Percentiles rank a stretch among this genome's conserved stretches.
phyloP scores from a whole-genome alignment of 2,113 vertebrate species.

The Oreotragus oreotragus region DNA sequence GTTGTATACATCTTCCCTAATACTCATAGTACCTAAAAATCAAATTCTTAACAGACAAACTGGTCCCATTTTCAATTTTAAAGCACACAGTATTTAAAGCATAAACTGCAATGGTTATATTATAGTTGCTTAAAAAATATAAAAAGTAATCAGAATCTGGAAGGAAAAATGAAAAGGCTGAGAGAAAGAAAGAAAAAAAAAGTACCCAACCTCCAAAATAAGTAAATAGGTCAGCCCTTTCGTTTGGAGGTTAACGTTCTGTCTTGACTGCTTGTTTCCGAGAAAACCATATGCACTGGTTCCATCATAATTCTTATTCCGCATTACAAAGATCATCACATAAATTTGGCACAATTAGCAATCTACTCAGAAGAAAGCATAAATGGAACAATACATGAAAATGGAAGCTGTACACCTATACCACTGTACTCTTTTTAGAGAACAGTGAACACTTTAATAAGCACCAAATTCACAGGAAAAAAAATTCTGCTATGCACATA shows the following conservation, averaged over 20 bases:
- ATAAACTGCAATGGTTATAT: constrained; percentile 58
- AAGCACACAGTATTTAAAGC: constrained; percentile 66
- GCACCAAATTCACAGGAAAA: constrained; percentile 59
- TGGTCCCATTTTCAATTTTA: constrained; percentile 68
- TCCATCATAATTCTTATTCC: constrained; percentile 19
- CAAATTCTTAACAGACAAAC: constrained; percentile 66
- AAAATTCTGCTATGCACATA: constrained; percentile 19
- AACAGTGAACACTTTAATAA: constrained; percentile 54
- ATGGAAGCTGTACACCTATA: constrained; percentile 38
- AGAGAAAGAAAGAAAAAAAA: constrained; percentile 34
- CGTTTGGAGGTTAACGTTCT: constrained; percentile 44
- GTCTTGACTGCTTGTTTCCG: constrained; percentile 18
- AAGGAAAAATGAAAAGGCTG: constrained; percentile 5
- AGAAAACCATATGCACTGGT: constrained; percentile 30
- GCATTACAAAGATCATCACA: constrained; percentile 27
- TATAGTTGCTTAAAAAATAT: constrained; percentile 46
- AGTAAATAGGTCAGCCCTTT: constrained; percentile 61
- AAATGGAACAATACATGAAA: constrained; percentile 37
- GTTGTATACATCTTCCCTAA: constrained; percentile 50
- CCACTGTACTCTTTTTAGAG: constrained; percentile 49
- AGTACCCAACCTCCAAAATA: constrained; percentile 44
- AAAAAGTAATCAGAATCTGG: constrained; percentile 45
- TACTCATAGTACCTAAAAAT: constrained; percentile 52
- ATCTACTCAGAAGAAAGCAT: constrained; percentile 52
- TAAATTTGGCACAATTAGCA: constrained; percentile 63